Evolutionary conservation across 2,113 vertebrate genomes (phyloP).

Genomic region (Notarius quadriscutis): DNA sequence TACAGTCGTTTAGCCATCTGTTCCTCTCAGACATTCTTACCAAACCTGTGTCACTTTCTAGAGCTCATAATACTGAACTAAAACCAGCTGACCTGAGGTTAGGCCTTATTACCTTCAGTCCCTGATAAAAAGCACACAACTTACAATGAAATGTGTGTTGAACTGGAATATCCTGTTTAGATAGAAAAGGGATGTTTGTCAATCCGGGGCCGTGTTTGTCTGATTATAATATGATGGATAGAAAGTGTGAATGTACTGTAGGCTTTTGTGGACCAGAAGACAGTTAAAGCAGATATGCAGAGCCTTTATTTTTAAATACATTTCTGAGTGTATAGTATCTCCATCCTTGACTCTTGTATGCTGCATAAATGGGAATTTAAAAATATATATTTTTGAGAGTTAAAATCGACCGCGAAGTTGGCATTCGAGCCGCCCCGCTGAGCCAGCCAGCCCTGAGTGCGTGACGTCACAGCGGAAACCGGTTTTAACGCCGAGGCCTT

Average conservation of each 20-base stretch:
- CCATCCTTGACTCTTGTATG: too few relatives aligned
- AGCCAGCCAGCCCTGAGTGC: too few relatives aligned
- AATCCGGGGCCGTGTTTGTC: neutral
- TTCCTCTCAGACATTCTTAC: neutral
- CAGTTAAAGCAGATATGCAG: neutral
- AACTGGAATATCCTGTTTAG: slow-evolving; percentile 30
- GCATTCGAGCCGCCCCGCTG: too few relatives aligned
- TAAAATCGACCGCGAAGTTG: too few relatives aligned
- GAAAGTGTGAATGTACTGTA: neutral
- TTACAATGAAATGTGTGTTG: neutral
- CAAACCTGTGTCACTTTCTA: neutral
- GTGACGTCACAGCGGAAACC: too few relatives aligned
- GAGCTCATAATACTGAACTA: neutral
- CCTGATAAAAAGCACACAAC: neutral
- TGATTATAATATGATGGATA: neutral
- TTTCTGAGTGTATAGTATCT: too few relatives aligned
- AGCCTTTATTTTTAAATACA: too few relatives aligned
- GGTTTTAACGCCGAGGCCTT: too few relatives aligned
- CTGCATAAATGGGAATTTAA: too few relatives aligned
- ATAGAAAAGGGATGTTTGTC: neutral
- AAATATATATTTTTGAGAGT: too few relatives aligned
- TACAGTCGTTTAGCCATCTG: neutral
- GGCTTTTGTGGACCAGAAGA: neutral
- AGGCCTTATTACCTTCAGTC: neutral
- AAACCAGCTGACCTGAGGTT: neutral